Conservation (phyloP, 2,797 vertebrate genomes). For the Glyptemys insculpta region DNA sequence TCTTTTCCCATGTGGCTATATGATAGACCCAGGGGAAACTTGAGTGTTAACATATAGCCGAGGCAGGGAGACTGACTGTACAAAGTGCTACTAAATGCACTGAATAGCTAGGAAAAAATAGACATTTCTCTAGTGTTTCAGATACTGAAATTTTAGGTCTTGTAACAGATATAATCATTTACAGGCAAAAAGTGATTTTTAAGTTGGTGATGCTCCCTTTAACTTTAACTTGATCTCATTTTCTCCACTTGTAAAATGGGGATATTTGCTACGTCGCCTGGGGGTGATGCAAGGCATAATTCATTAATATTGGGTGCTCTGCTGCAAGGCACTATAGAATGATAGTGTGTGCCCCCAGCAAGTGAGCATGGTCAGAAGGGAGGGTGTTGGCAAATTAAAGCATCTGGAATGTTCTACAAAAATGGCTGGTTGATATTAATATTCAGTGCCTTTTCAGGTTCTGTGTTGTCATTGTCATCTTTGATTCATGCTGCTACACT, state of each 20-base stretch:
- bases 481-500: slow-evolving; percentile 89
- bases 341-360: neutral
- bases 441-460: slow-evolving; percentile 82
- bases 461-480: slow-evolving; percentile 86
- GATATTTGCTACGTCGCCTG: neutral
- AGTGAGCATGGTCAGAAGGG: neutral
- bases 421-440: neutral
- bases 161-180: neutral
- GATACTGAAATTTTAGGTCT: neutral
- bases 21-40: neutral
- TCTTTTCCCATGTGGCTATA: neutral
- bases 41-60: neutral
- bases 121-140: neutral
- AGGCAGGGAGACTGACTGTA: neutral
- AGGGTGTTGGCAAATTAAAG: neutral
- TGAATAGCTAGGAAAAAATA: neutral
- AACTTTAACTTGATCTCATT: neutral
- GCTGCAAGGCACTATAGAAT: neutral
- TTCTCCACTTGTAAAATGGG: neutral
- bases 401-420: neutral
- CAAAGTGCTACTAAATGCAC: neutral
- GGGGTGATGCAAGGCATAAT: neutral
- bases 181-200: neutral
- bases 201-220: neutral
- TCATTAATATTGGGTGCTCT: neutral